Percentiles rank a stretch among this genome's conserved stretches.
phyloP scores from a whole-genome alignment of 2,797 vertebrate genomes.

The Esox masquinongy region DNA sequence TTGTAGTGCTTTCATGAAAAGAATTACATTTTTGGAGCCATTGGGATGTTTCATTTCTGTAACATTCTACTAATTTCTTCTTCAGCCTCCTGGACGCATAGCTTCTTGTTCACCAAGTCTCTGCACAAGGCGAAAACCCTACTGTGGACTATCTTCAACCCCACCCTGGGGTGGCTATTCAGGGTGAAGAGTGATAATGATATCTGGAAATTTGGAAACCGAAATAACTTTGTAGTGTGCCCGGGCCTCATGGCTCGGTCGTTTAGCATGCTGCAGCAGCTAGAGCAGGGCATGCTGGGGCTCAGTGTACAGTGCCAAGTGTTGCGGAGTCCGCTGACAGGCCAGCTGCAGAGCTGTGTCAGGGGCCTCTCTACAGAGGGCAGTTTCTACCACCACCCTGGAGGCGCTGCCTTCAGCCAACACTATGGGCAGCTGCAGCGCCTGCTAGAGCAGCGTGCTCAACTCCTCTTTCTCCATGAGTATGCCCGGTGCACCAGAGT shows the following conservation, averaged over 20 bases:
- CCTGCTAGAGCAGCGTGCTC: constrained; percentile 69
- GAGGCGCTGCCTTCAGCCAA: constrained; percentile 44
- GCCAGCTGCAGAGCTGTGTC: constrained; percentile 33
- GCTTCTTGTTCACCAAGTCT: constrained; percentile 57
- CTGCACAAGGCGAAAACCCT: constrained; percentile 62
- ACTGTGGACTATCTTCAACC: constrained; percentile 57
- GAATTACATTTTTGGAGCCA: background rate
- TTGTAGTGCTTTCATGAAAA: too few species aligned
- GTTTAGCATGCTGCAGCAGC: constrained; percentile 55
- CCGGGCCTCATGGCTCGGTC: constrained; percentile 63
- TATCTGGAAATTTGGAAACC: constrained; percentile 49
- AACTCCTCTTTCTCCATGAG: constrained; percentile 72
- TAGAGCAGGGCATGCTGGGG: constrained; percentile 61
- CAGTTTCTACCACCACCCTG: constrained; percentile 47
- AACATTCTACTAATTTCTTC: background rate
- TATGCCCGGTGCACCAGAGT: constrained; percentile 54
- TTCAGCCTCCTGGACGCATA: constrained; percentile 54
- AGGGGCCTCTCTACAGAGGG: constrained; percentile 38
- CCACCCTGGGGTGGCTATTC: constrained; percentile 63
- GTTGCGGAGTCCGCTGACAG: constrained; percentile 33
- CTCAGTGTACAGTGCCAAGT: constrained; percentile 59
- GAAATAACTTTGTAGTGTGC: constrained; percentile 56
- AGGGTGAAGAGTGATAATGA: constrained; percentile 31
- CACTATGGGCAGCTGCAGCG: constrained; percentile 59
- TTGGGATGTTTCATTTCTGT: background rate